These are phyloP conservation scores for Eciton burchellii DNA, from an alignment of 1,140 invertebrate genomes.

Conservation along the genomic window DNA sequence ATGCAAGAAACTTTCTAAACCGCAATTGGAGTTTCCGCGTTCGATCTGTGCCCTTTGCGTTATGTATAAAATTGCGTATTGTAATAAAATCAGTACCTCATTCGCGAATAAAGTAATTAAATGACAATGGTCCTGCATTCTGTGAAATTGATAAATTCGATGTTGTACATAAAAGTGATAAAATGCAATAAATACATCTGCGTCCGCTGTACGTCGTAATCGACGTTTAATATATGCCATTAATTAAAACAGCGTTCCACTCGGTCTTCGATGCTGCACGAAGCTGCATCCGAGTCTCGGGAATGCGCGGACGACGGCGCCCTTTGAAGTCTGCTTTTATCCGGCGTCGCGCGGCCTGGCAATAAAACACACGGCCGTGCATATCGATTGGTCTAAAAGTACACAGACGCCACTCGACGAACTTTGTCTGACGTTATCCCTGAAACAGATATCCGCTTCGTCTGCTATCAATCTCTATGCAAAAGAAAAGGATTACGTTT, in stretches of 20 bases:
- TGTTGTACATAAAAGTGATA: slow-evolving; percentile 24
- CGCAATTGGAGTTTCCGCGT: too few relatives aligned
- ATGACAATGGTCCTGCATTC: slow-evolving; percentile 23
- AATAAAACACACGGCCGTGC: slow-evolving; percentile 38
- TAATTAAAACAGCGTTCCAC: slow-evolving; percentile 64
- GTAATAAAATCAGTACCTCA: slow-evolving; percentile 33
- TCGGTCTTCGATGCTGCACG: not conserved
- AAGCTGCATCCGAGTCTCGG: slow-evolving; percentile 17
- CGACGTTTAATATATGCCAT: slow-evolving; percentile 63
- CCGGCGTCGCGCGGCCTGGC: not conserved
- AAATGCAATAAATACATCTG: slow-evolving; percentile 36
- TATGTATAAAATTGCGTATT: not conserved
- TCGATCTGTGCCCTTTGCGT: too few relatives aligned
- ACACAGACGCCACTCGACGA: not conserved
- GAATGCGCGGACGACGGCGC: slow-evolving; percentile 32
- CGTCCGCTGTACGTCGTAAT: slow-evolving; percentile 46
- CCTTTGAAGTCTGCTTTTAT: slow-evolving; percentile 17
- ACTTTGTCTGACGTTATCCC: slow-evolving; percentile 16
- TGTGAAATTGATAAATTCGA: slow-evolving; percentile 23
- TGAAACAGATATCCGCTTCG: not conserved
- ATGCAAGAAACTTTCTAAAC: too few relatives aligned
- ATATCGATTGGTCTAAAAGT: slow-evolving; percentile 26
- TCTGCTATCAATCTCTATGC: slow-evolving; percentile 1
- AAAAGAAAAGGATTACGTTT: slow-evolving; percentile 2
- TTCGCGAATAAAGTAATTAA: not conserved